Percentiles rank a stretch among this genome's conserved stretches.
These are phyloP conservation scores for Morphnarchus princeps DNA, from an alignment of 2,113 vertebrate species.

Conservation along the genomic window DNA sequence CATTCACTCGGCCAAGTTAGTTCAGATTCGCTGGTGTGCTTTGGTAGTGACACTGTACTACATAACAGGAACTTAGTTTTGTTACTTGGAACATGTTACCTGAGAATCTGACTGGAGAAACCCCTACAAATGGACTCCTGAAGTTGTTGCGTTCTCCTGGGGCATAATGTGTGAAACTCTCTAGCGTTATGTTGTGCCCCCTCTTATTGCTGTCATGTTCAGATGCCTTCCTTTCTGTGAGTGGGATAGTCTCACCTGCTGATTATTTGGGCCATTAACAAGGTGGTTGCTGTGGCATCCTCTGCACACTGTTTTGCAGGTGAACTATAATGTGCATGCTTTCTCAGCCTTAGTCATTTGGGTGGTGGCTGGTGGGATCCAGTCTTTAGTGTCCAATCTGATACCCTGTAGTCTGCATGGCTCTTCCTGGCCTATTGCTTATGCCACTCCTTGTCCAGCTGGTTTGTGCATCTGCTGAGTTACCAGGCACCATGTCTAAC, in stretches of 20 bases:
- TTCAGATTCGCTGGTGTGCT: neutral
- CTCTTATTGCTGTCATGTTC: neutral
- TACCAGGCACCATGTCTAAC: neutral
- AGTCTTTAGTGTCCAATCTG: neutral
- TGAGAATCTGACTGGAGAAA: neutral
- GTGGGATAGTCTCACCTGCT: neutral
- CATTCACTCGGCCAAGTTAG: neutral
- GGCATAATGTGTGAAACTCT: neutral
- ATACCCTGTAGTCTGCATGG: neutral
- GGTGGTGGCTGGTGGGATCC: neutral
- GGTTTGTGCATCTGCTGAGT: neutral
- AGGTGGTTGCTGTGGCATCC: neutral
- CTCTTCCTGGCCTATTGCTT: neutral
- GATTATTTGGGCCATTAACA: neutral
- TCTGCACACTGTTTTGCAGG: neutral
- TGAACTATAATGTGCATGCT: neutral
- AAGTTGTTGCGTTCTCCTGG: neutral
- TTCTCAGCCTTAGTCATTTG: neutral
- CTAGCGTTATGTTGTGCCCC: neutral
- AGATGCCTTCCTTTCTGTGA: neutral
- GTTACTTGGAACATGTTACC: neutral
- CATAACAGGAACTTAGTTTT: neutral
- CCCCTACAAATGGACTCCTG: neutral
- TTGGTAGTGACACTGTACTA: neutral
- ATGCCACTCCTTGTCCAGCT: neutral